phyloP scores from a whole-genome alignment of 2,797 vertebrate species.

The Dendrocincla fuliginosa region DNA sequence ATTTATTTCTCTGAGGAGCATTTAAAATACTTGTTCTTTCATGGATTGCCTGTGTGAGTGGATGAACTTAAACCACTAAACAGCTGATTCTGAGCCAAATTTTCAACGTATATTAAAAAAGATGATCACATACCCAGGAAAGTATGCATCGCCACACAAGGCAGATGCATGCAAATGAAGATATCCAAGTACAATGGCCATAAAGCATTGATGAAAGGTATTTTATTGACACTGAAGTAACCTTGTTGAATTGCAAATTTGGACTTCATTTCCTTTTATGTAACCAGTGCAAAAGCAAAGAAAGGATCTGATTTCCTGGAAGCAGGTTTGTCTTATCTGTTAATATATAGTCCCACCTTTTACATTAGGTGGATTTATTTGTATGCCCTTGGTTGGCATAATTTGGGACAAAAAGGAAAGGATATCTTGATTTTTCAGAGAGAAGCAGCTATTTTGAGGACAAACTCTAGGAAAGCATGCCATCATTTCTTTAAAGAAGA shows the following conservation, averaged over 20 bases:
- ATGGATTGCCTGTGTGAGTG: background rate
- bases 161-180: constrained; percentile 63
- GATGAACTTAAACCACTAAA: constrained; percentile 15
- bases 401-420: constrained; percentile 16
- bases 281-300: constrained; percentile 57
- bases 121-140: background rate
- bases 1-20: constrained; percentile 5
- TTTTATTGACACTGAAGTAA: constrained; percentile 57
- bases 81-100: constrained; percentile 42
- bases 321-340: constrained; percentile 63
- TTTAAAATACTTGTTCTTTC: constrained; percentile 45
- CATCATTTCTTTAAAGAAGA: constrained; percentile 9
- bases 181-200: constrained; percentile 59
- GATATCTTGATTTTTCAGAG: constrained; percentile 26
- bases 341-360: constrained; percentile 58
- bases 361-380: constrained; percentile 3
- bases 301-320: constrained; percentile 69
- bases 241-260: constrained; percentile 70
- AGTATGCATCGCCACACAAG: background rate
- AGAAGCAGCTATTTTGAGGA: background rate
- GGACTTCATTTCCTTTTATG: constrained; percentile 68
- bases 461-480: background rate
- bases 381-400: background rate
- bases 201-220: constrained; percentile 55
- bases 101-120: constrained; percentile 47